Evolutionary conservation across 2,113 vertebrate species (phyloP), one percentile per base, ranked within the genome.

Genomic region (Protomyctophum bolini): DNA sequence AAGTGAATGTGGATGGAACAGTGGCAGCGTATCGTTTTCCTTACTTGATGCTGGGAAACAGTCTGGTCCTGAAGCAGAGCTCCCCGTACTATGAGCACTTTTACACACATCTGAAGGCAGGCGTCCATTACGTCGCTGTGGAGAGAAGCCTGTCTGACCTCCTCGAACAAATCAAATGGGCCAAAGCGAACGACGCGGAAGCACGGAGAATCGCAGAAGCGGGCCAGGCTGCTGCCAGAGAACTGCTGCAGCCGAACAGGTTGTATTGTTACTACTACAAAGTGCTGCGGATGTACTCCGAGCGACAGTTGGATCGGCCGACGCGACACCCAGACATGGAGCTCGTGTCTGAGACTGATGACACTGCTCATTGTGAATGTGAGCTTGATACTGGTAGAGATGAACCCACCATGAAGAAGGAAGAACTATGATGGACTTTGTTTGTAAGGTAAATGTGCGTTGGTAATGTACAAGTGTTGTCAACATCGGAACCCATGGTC

Each of bases 1-100:
- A 98, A 82, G 94, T 97, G 87, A 98, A 96, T 1, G 82, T 98
- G 68, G 96, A 98, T 0, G 96, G 96, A 0, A 98, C 96, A 0
- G 96, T 98, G 75, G 96, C 96, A n/a, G 96, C 96, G 0, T 98
- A 98, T 60, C 92, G 95, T 68, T 97, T 96, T 64, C 96, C 97
- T 0, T 98, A 98, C 82, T 93, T 98, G 68, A 92, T 98, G 94
- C 88, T 99, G 51, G 96, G 96, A 0, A 91, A 95, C 91, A 98
- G 96, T 62, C 86, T 99, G 72, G 94, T 99, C 28, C 80, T 98
- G 77, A 99, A 99, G 83, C 96, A 99, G 90, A 93, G 94, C 64
- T 99, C 96, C 0, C 91, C 91, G 0, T 98, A 97, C 64, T 98
- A 97, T 4, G 96, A 98, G 65, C 92, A 96, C 68, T 98, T 98